phyloP scores from a whole-genome alignment of 1,140 invertebrate genomes.

The Conopomorpha cramerella region DNA sequence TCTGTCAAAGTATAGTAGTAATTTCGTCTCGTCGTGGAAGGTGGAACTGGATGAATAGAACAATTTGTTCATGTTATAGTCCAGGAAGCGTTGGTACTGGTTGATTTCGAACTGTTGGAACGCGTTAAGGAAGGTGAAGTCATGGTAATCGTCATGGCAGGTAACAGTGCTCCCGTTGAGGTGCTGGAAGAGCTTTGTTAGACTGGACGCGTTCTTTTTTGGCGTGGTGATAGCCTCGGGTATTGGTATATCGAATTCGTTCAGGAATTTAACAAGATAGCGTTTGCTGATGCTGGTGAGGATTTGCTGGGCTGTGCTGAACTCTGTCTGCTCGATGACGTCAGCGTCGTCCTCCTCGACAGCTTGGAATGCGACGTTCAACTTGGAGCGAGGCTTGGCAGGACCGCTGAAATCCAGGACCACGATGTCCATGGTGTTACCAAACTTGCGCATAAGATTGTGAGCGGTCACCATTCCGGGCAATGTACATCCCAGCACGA shows the following conservation, averaged over 20 bases:
- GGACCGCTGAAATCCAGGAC: slow-evolving; percentile 25
- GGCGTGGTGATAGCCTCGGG: slow-evolving; percentile 6
- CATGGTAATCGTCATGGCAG: slow-evolving; percentile 24
- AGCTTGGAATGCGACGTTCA: slow-evolving; percentile 27
- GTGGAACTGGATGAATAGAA: slow-evolving; percentile 20
- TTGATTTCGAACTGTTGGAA: slow-evolving; percentile 40
- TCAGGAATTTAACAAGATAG: slow-evolving; percentile 7
- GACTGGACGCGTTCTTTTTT: slow-evolving; percentile 29
- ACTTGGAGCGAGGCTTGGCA: slow-evolving; percentile 11
- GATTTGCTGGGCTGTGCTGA: slow-evolving; percentile 10
- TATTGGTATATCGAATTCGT: not conserved
- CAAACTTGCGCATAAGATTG: slow-evolving; percentile 40
- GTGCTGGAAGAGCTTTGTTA: slow-evolving; percentile 36
- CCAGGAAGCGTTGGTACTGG: slow-evolving; percentile 33
- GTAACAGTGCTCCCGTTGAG: slow-evolving; percentile 20
- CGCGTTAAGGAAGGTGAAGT: slow-evolving; percentile 32
- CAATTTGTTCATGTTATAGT: slow-evolving; percentile 26
- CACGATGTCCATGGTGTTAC: slow-evolving; percentile 38
- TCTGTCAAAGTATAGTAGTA: slow-evolving; percentile 30
- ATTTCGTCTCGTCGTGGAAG: slow-evolving; percentile 15
- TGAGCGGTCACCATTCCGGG: slow-evolving; percentile 44
- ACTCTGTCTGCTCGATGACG: slow-evolving; percentile 9
- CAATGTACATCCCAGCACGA: slow-evolving; percentile 41
- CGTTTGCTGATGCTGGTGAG: slow-evolving; percentile 10
- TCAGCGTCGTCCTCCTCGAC: slow-evolving; percentile 12